Conservation (phyloP, 2,797 vertebrate genomes). For the Acanthurus tractus region DNA sequence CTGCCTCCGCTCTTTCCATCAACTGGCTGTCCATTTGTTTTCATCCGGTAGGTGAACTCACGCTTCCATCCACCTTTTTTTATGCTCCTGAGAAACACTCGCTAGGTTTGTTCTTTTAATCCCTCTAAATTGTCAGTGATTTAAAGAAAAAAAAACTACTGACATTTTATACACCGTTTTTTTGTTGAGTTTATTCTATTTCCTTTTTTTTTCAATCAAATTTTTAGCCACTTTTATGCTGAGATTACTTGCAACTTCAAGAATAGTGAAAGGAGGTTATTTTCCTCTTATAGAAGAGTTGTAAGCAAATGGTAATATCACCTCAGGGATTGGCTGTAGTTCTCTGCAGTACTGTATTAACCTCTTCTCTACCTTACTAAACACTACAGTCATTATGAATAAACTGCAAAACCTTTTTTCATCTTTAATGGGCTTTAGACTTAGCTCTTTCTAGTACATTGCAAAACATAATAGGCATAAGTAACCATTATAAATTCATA, state of each 20-base stretch:
- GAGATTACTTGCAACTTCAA: neutral
- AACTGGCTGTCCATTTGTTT: conserved; percentile 71
- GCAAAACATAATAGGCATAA: conserved; percentile 17
- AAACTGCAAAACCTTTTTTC: conserved; percentile 9
- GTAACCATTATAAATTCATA: conserved; percentile 42
- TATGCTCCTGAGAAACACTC: conserved; percentile 13
- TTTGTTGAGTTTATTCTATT: conserved; percentile 16
- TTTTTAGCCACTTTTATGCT: neutral
- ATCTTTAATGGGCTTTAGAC: conserved; percentile 16
- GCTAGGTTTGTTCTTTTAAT: conserved; percentile 49
- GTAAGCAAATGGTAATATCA: neutral
- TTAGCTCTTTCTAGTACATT: conserved; percentile 11
- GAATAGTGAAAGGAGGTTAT: neutral
- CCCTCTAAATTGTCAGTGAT: conserved; percentile 28
- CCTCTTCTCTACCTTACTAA: conserved; percentile 9
- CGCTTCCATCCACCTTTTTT: conserved; percentile 46
- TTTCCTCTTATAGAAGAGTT: conserved; percentile 1
- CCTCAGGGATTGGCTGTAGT: neutral
- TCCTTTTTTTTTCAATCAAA: neutral
- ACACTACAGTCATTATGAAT: conserved; percentile 18
- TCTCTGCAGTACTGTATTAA: neutral
- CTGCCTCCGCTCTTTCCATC: conserved; percentile 61
- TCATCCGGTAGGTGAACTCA: conserved; percentile 50
- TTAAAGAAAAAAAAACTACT: conserved; percentile 1
- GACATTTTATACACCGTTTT: conserved; percentile 2